Conservation (phyloP, 1,140 invertebrate genomes). For the Cheumatopsyche charites region DNA sequence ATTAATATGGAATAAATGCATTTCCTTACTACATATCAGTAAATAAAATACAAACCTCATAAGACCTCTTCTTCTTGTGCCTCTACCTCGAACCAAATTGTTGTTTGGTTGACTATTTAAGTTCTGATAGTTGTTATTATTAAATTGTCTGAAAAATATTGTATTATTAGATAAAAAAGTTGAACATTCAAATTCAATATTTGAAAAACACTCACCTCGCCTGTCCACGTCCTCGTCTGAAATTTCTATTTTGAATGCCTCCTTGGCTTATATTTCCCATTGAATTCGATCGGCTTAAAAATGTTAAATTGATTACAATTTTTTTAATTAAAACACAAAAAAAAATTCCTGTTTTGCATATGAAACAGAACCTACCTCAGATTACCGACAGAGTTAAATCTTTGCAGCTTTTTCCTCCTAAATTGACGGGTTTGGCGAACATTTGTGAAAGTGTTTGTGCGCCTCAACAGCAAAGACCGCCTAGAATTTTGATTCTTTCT, state of each 20-base stretch:
- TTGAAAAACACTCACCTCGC: background rate
- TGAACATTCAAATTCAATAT: background rate
- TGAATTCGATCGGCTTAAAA: constrained; percentile 13
- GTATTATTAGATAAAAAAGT: background rate
- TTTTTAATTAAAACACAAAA: background rate
- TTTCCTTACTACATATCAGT: too few species aligned
- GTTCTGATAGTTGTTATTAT: background rate
- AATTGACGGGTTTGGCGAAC: background rate
- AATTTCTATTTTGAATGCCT: background rate
- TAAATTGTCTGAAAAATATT: background rate
- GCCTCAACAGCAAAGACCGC: background rate
- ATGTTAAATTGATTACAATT: background rate
- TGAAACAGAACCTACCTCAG: constrained; percentile 7
- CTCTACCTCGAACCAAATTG: background rate
- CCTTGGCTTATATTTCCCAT: background rate
- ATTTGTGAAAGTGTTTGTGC: constrained; percentile 6
- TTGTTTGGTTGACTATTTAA: constrained; percentile 4
- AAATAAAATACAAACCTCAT: too few species aligned
- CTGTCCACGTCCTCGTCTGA: constrained; percentile 12
- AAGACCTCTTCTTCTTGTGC: constrained; percentile 16
- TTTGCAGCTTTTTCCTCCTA: background rate
- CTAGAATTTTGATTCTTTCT: background rate
- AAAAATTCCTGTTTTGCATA: too few species aligned
- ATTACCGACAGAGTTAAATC: constrained; percentile 7
- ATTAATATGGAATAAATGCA: too few species aligned